Evolutionary conservation across 2,113 vertebrate species (phyloP), one percentile per base, ranked within the genome.

Genomic region (Xenopus borealis): DNA sequence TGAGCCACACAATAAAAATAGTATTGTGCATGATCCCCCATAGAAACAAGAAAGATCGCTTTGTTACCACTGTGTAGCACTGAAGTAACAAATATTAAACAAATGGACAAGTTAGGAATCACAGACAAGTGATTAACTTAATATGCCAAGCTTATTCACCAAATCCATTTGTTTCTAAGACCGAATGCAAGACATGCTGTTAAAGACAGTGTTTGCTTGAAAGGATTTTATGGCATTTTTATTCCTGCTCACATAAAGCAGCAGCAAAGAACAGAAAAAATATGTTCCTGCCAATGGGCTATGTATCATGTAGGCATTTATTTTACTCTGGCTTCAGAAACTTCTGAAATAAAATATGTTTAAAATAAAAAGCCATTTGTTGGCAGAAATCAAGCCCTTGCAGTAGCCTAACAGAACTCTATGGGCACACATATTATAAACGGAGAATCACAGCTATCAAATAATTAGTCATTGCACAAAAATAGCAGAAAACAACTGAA

Each of bases 101-200:
- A 58, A 52, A 46, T 66, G 53, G 62, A 66, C n/a, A 27, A 17
- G 33, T 66, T 66, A 66, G 53, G 47, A 66, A 66, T 66, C 33
- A 23, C 33, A 66, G 40, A 73, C 64, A 19, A 55, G 53, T 66
- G 57, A 73, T 73, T 73, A 73, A 66, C 63, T 66, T 47, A 27
- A 58, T 40, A 66, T 59, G 72, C 27, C 72, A 73, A 66, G 63
- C 33, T 47, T 45, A 47, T 66, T 40, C 19, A 40, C n/a, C 62
- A 66, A 73, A 66, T 63, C 65, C 50, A 73, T 66, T 40, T 61
- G 10, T 73, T 66, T 73, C 72, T 44, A 47, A 53, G 72, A 47
- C 72, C 66, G 19, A 61, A 61, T 23, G 19, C 9, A 27, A 12
- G 18, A 3, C 10, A 61, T 20, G 58, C 18, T 61, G 2, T 20